A percentile compares a stretch with the other conserved stretches of the same genome.
These are phyloP conservation scores for Triplophysa rosa DNA, from an alignment of 2,113 vertebrate species.

Conservation along the genomic window DNA sequence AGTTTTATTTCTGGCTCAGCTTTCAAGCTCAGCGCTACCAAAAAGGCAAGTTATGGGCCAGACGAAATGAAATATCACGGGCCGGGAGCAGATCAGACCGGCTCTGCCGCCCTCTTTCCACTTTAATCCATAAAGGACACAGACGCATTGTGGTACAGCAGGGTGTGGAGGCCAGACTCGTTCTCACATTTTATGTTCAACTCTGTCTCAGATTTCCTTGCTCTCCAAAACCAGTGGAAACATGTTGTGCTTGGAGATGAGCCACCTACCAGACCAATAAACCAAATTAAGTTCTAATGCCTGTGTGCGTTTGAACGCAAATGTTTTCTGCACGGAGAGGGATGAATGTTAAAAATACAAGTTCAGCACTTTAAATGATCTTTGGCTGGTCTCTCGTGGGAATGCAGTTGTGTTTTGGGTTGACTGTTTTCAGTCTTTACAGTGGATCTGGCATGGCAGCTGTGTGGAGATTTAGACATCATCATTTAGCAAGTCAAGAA, in stretches of 20 bases:
- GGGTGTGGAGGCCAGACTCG: conserved; percentile 38
- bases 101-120: conserved; percentile 33
- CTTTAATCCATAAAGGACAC: conserved; percentile 52
- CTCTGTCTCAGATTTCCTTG: conserved; percentile 51
- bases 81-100: conserved; percentile 1
- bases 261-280: conserved; percentile 54
- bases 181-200: conserved; percentile 57
- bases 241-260: conserved; percentile 57
- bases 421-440: conserved; percentile 52
- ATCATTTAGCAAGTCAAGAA: conserved; percentile 72
- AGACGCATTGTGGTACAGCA: conserved; percentile 44
- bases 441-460: conserved; percentile 69
- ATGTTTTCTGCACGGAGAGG: background rate
- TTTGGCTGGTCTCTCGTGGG: conserved; percentile 27
- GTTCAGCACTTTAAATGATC: background rate
- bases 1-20: background rate
- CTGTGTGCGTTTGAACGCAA: background rate
- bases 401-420: conserved; percentile 15
- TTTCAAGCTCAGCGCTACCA: conserved; percentile 6
- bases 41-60: conserved; percentile 33
- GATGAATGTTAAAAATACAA: background rate
- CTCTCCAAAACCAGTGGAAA: conserved; percentile 45
- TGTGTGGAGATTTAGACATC: conserved; percentile 73
- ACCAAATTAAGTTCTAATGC: conserved; percentile 52
- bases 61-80: conserved; percentile 36